Evolutionary conservation across 2,888 invertebrate species (phyloP).

Genomic region (Nomada ruficornis): DNA sequence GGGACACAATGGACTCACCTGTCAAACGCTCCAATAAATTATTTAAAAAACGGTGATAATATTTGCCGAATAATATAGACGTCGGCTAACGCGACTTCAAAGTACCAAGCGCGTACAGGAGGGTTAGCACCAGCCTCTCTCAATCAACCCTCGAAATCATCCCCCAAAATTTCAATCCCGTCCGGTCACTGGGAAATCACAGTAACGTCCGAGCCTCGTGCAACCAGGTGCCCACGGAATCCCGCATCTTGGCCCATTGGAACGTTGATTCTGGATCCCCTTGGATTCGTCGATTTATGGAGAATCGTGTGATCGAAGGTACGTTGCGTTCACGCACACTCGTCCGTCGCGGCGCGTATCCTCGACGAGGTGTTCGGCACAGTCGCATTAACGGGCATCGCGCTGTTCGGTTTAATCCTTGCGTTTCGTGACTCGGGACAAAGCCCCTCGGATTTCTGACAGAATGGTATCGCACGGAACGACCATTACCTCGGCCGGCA

Average conservation of each 20-base stretch:
- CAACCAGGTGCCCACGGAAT: neutral
- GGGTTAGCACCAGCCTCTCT: neutral
- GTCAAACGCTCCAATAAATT: too few relatives aligned
- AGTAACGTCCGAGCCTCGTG: neutral
- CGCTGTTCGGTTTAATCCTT: conserved; percentile 82
- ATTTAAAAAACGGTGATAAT: too few relatives aligned
- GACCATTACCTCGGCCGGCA: conserved; percentile 78
- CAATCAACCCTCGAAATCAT: neutral
- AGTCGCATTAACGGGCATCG: conserved; percentile 77
- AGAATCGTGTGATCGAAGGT: conserved; percentile 58
- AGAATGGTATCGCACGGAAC: conserved; percentile 83
- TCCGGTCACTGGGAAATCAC: neutral
- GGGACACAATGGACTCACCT: too few relatives aligned
- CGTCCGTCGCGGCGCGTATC: conserved; percentile 30
- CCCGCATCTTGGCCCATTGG: conserved; percentile 4
- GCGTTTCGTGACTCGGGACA: conserved; percentile 84
- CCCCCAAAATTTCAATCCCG: neutral
- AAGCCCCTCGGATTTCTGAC: conserved; percentile 84
- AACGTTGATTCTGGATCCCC: conserved; percentile 37
- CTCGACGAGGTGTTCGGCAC: conserved; percentile 70
- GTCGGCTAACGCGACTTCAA: neutral
- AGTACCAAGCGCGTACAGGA: too few relatives aligned
- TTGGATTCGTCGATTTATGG: conserved; percentile 66
- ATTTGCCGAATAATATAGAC: too few relatives aligned
- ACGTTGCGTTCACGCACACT: conserved; percentile 62